phyloP scores from a whole-genome alignment of 2,888 invertebrate species.

The Lycia hirtaria region DNA sequence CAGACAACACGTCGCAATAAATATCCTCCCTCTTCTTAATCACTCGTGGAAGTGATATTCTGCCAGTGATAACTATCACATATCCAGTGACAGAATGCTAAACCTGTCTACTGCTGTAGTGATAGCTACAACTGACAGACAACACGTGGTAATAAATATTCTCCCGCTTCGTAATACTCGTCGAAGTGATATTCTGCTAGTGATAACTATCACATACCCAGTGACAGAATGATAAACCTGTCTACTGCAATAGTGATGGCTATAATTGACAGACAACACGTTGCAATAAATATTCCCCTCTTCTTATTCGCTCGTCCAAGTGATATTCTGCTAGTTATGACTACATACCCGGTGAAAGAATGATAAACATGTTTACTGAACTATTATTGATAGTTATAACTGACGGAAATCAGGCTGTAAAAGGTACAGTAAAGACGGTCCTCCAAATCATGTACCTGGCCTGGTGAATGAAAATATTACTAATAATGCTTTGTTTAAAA shows the following conservation, averaged over 20 bases:
- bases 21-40: slow-evolving; percentile 1
- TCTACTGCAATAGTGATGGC: slow-evolving; percentile 35
- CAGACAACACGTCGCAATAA: no score
- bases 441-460: no score
- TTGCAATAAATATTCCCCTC: neutral
- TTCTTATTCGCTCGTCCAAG: no score
- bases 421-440: no score
- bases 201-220: slow-evolving; percentile 25
- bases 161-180: neutral
- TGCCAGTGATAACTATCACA: neutral
- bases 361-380: slow-evolving; percentile 37
- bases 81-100: slow-evolving; percentile 30
- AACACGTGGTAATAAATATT: neutral
- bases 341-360: slow-evolving; percentile 37
- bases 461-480: no score
- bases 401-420: slow-evolving; percentile 15
- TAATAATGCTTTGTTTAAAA: no score
- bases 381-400: slow-evolving; percentile 26
- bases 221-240: slow-evolving; percentile 39
- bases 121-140: slow-evolving; percentile 15
- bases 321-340: neutral
- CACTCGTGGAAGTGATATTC: slow-evolving; percentile 18
- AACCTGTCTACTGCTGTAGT: slow-evolving; percentile 21
- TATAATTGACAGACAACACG: slow-evolving; percentile 7
- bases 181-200: neutral